A percentile compares a stretch with the other conserved stretches of the same genome.
phyloP scores from a whole-genome alignment of 2,888 invertebrate genomes.

The Smittia aterrima region DNA sequence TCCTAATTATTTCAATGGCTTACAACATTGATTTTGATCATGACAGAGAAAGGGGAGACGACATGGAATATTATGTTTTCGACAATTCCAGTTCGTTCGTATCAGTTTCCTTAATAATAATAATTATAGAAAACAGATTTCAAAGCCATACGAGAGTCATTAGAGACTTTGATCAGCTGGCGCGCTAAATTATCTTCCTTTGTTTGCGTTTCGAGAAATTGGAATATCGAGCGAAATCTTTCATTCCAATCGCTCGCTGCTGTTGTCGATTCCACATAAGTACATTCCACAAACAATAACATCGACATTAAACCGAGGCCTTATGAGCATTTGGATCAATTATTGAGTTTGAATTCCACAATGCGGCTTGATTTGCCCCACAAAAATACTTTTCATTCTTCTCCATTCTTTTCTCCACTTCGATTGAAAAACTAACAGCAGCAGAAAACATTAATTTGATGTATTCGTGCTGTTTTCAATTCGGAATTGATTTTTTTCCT shows the following conservation, averaged over 20 bases:
- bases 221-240: too few relatives aligned
- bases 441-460: slow-evolving; percentile 5
- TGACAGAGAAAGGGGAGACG: too few relatives aligned
- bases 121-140: too few relatives aligned
- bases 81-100: too few relatives aligned
- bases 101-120: too few relatives aligned
- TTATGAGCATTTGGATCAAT: slow-evolving; percentile 2
- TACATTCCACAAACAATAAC: not conserved
- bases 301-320: not conserved
- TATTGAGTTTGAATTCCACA: not conserved
- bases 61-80: too few relatives aligned
- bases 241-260: not conserved
- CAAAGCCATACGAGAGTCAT: too few relatives aligned
- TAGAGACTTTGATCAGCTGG: too few relatives aligned
- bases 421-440: not conserved
- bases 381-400: slow-evolving; percentile 15
- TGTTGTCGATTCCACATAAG: not conserved
- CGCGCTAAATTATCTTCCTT: too few relatives aligned
- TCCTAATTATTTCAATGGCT: too few relatives aligned
- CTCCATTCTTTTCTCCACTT: not conserved
- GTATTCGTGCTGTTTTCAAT: not conserved
- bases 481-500: not conserved
- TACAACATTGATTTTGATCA: too few relatives aligned
- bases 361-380: slow-evolving; percentile 10
- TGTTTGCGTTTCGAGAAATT: too few relatives aligned